A percentile compares a stretch with the other conserved stretches of the same genome.
These are phyloP conservation scores for Peucedramus taeniatus DNA, from an alignment of 2,113 vertebrate genomes.

Conservation along the genomic window DNA sequence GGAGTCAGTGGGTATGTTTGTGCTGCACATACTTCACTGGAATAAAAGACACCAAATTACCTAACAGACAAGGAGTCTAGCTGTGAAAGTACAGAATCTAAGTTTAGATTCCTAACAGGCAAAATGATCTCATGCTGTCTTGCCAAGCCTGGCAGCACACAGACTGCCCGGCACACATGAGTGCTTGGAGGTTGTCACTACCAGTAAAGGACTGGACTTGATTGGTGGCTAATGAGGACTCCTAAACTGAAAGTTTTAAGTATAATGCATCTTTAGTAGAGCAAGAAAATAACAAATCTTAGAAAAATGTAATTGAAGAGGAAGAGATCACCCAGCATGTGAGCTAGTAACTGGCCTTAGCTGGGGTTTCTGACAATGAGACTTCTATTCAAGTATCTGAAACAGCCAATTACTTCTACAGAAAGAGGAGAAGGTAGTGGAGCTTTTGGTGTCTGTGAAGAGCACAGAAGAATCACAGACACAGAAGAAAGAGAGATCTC, in stretches of 20 bases:
- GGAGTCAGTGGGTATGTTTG: slow-evolving; percentile 2
- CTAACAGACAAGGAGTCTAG: background rate
- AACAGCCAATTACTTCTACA: background rate
- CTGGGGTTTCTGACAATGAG: background rate
- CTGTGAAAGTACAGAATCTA: slow-evolving; percentile 4
- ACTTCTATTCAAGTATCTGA: background rate
- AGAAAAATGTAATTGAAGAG: background rate
- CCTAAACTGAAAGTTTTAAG: background rate
- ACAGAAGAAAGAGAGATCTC: background rate
- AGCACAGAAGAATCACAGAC: too few relatives aligned
- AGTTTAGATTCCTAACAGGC: background rate
- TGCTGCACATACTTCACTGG: background rate
- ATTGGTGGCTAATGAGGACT: background rate
- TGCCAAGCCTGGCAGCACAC: background rate
- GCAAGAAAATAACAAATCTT: background rate
- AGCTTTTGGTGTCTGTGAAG: background rate
- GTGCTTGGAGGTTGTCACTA: background rate
- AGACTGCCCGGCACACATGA: background rate
- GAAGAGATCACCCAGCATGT: background rate
- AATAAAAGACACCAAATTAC: slow-evolving; percentile 10
- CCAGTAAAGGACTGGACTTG: background rate
- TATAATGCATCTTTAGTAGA: background rate
- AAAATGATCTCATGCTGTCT: background rate
- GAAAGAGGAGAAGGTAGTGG: background rate
- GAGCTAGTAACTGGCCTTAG: background rate